Evolutionary conservation across 1,140 invertebrate species (phyloP).

Genomic region (Ectropis grisescens): DNA sequence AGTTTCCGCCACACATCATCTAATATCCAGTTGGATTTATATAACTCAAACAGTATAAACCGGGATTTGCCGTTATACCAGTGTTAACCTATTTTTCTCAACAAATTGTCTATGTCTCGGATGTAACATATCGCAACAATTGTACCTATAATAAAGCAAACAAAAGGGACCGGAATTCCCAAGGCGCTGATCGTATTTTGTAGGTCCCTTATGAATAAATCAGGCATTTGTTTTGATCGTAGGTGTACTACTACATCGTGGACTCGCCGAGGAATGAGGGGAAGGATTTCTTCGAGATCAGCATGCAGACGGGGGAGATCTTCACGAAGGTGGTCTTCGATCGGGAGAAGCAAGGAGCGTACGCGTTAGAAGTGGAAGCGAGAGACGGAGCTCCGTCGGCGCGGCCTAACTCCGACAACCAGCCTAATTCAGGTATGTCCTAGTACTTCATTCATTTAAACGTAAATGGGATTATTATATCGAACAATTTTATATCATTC

Average conservation of each 20-base stretch:
- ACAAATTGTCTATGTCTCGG: too few relatives aligned
- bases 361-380: slow-evolving; percentile 93
- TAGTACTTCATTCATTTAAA: too few relatives aligned
- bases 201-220: slow-evolving; percentile 11
- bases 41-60: too few relatives aligned
- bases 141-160: slow-evolving; percentile 3
- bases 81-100: too few relatives aligned
- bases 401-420: slow-evolving; percentile 88
- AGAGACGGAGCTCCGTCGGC: slow-evolving; percentile 93
- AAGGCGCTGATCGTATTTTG: slow-evolving; percentile 5
- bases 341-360: slow-evolving; percentile 94
- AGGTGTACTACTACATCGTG: slow-evolving; percentile 81
- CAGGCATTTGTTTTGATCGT: slow-evolving; percentile 3
- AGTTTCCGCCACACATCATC: too few relatives aligned
- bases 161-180: slow-evolving; percentile 6
- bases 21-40: too few relatives aligned
- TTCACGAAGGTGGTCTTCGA: slow-evolving; percentile 95
- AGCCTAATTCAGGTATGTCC: slow-evolving; percentile 91
- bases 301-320: slow-evolving; percentile 92
- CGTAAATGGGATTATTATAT: too few relatives aligned
- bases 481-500: too few relatives aligned
- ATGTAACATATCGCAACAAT: too few relatives aligned
- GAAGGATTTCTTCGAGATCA: slow-evolving; percentile 95
- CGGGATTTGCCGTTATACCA: too few relatives aligned
- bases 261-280: slow-evolving; percentile 91